A percentile compares a stretch with the other conserved stretches of the same genome.
Conservation (phyloP, 2,888 invertebrate genomes). For the Catonia carolina region DNA sequence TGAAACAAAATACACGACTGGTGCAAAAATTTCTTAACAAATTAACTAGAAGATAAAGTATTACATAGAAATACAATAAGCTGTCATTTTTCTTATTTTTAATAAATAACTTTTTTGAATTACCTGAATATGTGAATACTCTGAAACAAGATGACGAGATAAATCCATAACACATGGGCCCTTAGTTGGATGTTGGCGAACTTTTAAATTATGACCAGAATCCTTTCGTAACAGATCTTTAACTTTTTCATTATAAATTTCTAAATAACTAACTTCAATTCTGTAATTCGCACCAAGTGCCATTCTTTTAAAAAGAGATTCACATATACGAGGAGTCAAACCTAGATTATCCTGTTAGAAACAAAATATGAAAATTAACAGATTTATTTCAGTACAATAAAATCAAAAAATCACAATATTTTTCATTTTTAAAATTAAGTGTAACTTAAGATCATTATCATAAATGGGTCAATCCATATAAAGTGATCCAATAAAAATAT, state of each 20-base stretch:
- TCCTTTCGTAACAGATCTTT: constrained; percentile 57
- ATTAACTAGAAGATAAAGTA: no score
- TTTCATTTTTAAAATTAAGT: no score
- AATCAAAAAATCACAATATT: constrained; percentile 8
- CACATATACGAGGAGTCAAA: constrained; percentile 78
- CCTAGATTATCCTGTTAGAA: constrained; percentile 63
- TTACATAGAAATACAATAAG: no score
- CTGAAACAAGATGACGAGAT: constrained; percentile 76
- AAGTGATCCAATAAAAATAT: no score
- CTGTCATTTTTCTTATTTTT: no score
- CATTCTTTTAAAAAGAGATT: constrained; percentile 74
- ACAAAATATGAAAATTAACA: neutral
- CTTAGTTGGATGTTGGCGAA: constrained; percentile 68
- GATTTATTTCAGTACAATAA: neutral
- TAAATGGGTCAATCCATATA: no score
- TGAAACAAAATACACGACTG: no score
- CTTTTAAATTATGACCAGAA: constrained; percentile 51
- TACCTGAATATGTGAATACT: constrained; percentile 80
- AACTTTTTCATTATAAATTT: constrained; percentile 59
- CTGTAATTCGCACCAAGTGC: constrained; percentile 75
- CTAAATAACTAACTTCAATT: constrained; percentile 69
- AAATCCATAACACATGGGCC: constrained; percentile 80
- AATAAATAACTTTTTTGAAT: no score
- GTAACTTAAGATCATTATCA: no score
- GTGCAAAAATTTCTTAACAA: no score